These are phyloP conservation scores for Pholis gunnellus DNA, from an alignment of 2,113 vertebrate genomes.

Conservation along the genomic window DNA sequence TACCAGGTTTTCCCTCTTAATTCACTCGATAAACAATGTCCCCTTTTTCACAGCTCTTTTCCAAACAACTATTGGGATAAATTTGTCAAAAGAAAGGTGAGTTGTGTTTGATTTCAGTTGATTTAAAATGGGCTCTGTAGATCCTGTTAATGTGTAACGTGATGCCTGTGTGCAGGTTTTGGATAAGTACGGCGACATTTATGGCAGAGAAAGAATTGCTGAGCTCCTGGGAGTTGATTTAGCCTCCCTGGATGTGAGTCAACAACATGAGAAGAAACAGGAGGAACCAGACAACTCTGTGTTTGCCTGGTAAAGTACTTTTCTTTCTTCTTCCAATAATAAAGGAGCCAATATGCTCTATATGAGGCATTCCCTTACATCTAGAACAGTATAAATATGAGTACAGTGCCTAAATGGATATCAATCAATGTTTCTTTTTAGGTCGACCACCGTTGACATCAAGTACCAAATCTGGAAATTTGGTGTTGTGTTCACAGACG, in stretches of 20 bases:
- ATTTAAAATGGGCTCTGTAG: background rate
- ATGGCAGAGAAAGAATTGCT: constrained; percentile 91
- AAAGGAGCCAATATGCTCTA: background rate
- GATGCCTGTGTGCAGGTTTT: constrained; percentile 82
- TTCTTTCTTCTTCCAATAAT: background rate
- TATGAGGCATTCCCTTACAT: background rate
- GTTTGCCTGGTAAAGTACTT: constrained; percentile 85
- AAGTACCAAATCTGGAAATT: constrained; percentile 97
- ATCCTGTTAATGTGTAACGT: background rate
- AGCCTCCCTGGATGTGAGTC: constrained; percentile 91
- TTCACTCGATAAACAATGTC: background rate
- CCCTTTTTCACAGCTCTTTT: constrained; percentile 86
- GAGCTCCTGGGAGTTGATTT: constrained; percentile 94
- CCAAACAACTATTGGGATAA: constrained; percentile 98
- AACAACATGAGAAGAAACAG: constrained; percentile 88
- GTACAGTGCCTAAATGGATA: background rate
- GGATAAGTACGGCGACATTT: constrained; percentile 95
- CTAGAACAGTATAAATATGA: background rate
- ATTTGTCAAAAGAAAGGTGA: constrained; percentile 95
- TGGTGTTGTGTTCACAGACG: constrained; percentile 94
- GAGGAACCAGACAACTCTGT: constrained; percentile 88
- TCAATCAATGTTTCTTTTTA: constrained; percentile 55
- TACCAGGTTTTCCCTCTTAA: background rate
- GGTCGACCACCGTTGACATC: constrained; percentile 89
- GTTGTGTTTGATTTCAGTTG: constrained; percentile 6